A percentile compares a stretch with the other conserved stretches of the same genome.
Conservation (phyloP, 2,113 vertebrate genomes). For the Phalacrocorax aristotelis region DNA sequence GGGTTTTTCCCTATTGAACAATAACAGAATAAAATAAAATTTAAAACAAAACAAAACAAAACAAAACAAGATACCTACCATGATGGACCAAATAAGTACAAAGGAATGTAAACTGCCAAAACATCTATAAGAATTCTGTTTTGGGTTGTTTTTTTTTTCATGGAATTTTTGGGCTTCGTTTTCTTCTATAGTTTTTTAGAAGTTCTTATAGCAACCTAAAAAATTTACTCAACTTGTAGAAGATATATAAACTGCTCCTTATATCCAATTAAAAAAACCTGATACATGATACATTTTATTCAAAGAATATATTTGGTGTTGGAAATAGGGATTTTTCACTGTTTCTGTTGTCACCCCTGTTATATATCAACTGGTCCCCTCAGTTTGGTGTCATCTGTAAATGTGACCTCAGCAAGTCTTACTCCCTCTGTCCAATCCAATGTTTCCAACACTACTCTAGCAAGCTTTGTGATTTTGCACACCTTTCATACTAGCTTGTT, state of each 20-base stretch:
- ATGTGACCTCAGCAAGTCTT: neutral
- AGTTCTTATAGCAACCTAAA: neutral
- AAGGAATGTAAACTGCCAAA: neutral
- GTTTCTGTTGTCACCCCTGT: neutral
- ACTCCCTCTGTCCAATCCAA: neutral
- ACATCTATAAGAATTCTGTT: neutral
- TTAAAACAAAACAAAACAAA: neutral
- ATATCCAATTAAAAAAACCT: neutral
- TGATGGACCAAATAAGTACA: neutral
- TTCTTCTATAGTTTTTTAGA: neutral
- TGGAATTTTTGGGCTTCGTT: neutral
- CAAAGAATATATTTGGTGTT: neutral
- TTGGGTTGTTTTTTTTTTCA: neutral
- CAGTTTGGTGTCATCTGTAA: neutral
- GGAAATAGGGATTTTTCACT: neutral
- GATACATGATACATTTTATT: neutral
- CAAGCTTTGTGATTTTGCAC: neutral
- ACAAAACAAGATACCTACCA: neutral
- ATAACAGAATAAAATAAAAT: neutral
- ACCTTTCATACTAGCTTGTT: neutral
- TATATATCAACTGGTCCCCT: neutral
- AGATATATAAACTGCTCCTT: neutral
- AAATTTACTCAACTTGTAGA: neutral
- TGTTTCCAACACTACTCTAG: neutral
- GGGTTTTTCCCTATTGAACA: rapidly evolving